Percentiles rank a stretch among this genome's conserved stretches.
Conservation (phyloP, 2,113 vertebrate genomes). For the human region DNA sequence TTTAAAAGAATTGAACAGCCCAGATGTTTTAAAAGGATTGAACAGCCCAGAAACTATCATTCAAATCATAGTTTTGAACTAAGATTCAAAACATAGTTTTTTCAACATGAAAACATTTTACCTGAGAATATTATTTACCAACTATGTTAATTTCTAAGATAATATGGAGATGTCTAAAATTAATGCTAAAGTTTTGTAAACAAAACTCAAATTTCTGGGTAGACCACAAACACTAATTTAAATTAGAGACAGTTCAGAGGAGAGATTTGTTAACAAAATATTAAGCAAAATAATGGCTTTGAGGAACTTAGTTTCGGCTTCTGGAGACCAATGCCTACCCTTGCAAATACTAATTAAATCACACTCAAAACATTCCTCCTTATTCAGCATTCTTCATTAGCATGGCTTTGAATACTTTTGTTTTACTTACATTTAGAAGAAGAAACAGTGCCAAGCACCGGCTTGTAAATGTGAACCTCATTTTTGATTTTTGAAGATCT, state of each 20-base stretch:
- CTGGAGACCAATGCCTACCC: background rate
- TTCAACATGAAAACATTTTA: background rate
- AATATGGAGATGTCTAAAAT: background rate
- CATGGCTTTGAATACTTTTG: background rate
- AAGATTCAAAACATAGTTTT: too few species aligned
- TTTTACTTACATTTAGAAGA: conserved; percentile 65
- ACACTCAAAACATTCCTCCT: background rate
- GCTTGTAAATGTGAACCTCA: background rate
- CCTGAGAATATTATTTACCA: background rate
- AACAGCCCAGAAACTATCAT: background rate
- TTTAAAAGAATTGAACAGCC: background rate
- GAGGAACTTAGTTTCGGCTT: background rate
- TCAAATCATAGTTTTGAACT: background rate
- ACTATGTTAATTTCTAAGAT: background rate
- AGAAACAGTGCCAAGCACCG: conserved; percentile 50
- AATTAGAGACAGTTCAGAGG: background rate
- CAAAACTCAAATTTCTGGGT: conserved; percentile 4
- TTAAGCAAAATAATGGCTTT: background rate
- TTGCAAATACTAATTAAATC: background rate
- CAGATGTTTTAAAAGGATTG: background rate
- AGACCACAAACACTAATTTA: background rate
- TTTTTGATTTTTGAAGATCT: conserved; percentile 3
- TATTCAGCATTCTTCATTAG: background rate
- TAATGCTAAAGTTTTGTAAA: background rate
- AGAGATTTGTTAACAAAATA: background rate